Base-by-base conservation (phyloP, 2,888 invertebrate genomes). In the Notodonta dromedarius region DNA sequence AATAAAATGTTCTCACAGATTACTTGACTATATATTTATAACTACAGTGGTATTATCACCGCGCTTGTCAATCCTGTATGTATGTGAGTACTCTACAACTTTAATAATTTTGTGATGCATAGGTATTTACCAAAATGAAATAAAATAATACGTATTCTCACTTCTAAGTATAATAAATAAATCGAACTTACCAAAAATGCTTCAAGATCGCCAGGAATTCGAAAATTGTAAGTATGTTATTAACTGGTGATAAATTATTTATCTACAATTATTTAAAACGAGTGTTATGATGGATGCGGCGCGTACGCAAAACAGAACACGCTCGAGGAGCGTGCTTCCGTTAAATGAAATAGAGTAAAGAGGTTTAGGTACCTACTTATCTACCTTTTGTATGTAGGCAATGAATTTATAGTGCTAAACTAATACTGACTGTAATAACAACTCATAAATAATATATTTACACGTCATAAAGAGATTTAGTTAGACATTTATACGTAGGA, bases 251-350 rank as follows among this genome's bases (percentile, higher is more conserved):
- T 50, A 50, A 57, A 48, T 40, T 48, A 40, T 39, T 50, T 57
- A 8, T 40, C 40, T 12, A 13, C 14, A 57, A 57, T 50, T 51
- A 57, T 51, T 57, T 42, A 9, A 9, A 40, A 42, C 7, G 14
- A 32, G 13, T 16, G 9, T 54, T 39, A 40, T 55, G n/a, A 14
- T 40, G 12, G 14, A 11, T 46, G 13, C 24, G 32, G 13, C 24
- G 32, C 40, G 51, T 62, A 50, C 57, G 12, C 56, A 13, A 7
- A 35, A 35, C 48, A 65, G 16, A 57, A 70, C 76, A 73, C 68
- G 73, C 65, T 65, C 61, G 57, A 13, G 46, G 56, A 56, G 68
- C 67, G 70, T 71, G 77, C 62, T 65, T 66, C 66, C 57, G 63
- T 61, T 62, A 69, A 73, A 72, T 73, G 66, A 69, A 64, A 58